Evolutionary conservation across 2,113 vertebrate species (phyloP).

Genomic region (Irena cyanogastra): DNA sequence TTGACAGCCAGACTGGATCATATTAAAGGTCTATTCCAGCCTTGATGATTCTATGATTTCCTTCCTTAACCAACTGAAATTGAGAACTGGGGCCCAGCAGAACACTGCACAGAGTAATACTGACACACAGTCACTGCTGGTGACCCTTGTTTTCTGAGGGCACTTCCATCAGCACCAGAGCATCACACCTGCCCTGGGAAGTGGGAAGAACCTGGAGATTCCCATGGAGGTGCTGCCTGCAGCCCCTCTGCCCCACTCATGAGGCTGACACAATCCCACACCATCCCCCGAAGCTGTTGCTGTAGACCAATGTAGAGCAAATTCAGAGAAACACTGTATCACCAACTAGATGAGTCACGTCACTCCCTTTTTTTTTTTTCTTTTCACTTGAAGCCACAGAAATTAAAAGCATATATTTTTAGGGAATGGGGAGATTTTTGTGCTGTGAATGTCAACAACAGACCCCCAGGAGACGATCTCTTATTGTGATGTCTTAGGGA

Average conservation of each 20-base stretch:
- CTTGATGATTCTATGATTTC: background rate
- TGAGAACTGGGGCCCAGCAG: background rate
- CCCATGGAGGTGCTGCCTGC: background rate
- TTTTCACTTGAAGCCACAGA: background rate
- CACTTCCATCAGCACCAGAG: background rate
- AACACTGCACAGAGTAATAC: accelerated
- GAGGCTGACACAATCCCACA: background rate
- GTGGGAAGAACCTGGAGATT: accelerated
- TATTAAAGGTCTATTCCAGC: background rate
- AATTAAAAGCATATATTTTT: background rate
- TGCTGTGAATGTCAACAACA: accelerated
- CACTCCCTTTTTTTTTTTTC: background rate
- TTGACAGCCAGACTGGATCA: background rate
- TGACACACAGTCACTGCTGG: background rate
- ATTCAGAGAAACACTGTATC: background rate
- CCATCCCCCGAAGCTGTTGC: background rate
- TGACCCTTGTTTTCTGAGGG: no score
- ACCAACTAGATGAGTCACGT: background rate
- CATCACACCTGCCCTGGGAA: accelerated
- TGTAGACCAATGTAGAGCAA: background rate
- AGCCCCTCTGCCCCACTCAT: accelerated
- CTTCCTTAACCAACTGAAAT: background rate
- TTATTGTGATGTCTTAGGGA: background rate
- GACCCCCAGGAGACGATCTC: background rate
- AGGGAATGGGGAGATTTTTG: background rate